Conservation (phyloP, 2,888 invertebrate genomes). For the Drosophila testacea region DNA sequence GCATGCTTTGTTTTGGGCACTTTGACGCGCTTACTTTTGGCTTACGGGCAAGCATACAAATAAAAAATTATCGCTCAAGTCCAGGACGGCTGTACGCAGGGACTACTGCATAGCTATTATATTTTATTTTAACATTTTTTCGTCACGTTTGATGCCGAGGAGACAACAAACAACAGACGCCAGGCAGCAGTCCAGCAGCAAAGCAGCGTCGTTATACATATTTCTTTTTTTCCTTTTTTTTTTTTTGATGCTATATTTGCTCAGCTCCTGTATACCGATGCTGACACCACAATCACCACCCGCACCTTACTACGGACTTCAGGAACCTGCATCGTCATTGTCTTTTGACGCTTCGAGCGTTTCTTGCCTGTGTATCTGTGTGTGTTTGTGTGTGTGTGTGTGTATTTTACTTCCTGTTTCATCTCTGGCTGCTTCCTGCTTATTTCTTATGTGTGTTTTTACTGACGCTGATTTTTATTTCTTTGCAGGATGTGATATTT, state of each 20-base stretch:
- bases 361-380: constrained; percentile 34
- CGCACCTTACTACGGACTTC: constrained; percentile 21
- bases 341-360: constrained; percentile 69
- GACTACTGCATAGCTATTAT: constrained; percentile 66
- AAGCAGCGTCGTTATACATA: constrained; percentile 22
- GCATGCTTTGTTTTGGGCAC: constrained; percentile 55
- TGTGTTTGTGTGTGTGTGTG: constrained; percentile 35
- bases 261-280: constrained; percentile 45
- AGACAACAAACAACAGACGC: constrained; percentile 2
- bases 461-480: constrained; percentile 77
- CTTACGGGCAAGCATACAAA: constrained; percentile 66
- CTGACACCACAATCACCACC: constrained; percentile 19
- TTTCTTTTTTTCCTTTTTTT: constrained; percentile 1
- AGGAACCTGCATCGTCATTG: constrained; percentile 67
- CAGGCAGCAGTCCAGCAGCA: constrained; percentile 6
- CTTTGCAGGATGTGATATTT: constrained; percentile 77
- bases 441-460: constrained; percentile 70
- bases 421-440: constrained; percentile 70
- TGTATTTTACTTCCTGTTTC: constrained; percentile 64
- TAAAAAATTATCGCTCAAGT: constrained; percentile 75
- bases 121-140: constrained; percentile 68
- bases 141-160: constrained; percentile 64
- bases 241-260: constrained; percentile 48
- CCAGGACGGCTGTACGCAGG: constrained; percentile 50
- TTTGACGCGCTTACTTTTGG: constrained; percentile 57